Evolutionary conservation across 2,113 vertebrate species (phyloP), one percentile per base, ranked within the genome.

Genomic region (Ctenomys sociabilis): DNA sequence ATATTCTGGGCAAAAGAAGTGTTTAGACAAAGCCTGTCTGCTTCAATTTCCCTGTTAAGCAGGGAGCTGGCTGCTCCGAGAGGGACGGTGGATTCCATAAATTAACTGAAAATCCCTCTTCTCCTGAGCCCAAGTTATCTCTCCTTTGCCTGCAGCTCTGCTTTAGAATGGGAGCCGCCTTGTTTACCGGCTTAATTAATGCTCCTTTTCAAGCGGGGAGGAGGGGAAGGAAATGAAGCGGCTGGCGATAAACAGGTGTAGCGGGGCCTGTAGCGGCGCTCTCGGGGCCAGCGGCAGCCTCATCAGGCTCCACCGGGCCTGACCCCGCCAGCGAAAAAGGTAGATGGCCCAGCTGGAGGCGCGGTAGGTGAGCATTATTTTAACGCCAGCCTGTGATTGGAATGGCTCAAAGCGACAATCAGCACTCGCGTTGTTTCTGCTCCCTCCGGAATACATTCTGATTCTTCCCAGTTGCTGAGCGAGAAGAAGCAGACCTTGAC

Each of bases 151-250:
- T 99, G 99, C 98, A 99, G 99, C 98, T 98, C 98, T 98, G 98
- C 98, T 98, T 99, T 98, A 98, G 98, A 98, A 98, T 96, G 98
- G 98, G 98, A 98, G 93, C 98, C 97, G 97, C 96, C 98, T 99
- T 98, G 99, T 99, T 99, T 98, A 98, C 98, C 98, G 98, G 98
- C 98, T 99, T 99, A 99, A 99, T 99, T 99, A 99, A 99, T 97
- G 98, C 98, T 98, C 97, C 98, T 98, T 98, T 98, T 98, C 98
- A 98, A 96, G 96, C 82, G 89, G 95, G 98, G 97, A 98, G 98
- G 97, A 97, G 97, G 96, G 97, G 97, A 98, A 97, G 98, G 97
- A 98, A 98, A 98, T 97, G 98, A 97, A 98, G 97, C 82, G 98
- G 92, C 98, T 98, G 2, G 91, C 93, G 98, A 98, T 98, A 98